Conservation (phyloP, 2,888 invertebrate species). For the Troilus luridus region DNA sequence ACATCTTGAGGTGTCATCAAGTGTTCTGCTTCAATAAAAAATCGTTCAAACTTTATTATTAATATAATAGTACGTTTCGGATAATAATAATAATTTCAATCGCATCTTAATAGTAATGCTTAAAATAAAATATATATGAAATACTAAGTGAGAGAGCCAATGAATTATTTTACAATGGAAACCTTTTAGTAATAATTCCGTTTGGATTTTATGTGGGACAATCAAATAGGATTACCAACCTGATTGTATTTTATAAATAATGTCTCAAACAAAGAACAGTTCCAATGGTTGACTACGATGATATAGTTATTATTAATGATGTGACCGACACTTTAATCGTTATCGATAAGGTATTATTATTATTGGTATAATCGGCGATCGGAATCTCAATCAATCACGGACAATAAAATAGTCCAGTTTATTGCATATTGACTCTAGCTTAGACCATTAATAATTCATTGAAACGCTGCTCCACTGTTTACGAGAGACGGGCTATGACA, state of each 20-base stretch:
- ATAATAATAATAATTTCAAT: no score
- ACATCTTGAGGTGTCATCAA: no score
- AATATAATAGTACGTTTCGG: no score
- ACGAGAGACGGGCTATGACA: slow-evolving; percentile 19
- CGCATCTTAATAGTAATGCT: no score
- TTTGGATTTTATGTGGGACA: no score
- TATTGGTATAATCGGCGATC: background rate
- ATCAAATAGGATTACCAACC: no score
- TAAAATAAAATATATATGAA: no score
- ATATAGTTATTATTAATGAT: background rate
- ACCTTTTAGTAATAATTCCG: no score
- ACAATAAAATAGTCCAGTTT: slow-evolving; percentile 42
- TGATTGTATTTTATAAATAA: background rate
- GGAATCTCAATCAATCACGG: slow-evolving; percentile 26
- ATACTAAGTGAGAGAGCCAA: no score
- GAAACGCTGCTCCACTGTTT: slow-evolving; percentile 47
- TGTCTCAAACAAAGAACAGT: background rate
- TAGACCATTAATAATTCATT: slow-evolving; percentile 56
- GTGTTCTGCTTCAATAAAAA: no score
- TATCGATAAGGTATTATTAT: background rate
- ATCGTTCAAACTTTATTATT: no score
- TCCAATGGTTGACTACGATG: background rate
- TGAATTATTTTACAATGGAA: no score
- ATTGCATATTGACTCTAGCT: background rate
- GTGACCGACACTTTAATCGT: background rate